These are phyloP conservation scores for Tromatobia lineatoria DNA, from an alignment of 2,888 invertebrate genomes.

Conservation along the genomic window DNA sequence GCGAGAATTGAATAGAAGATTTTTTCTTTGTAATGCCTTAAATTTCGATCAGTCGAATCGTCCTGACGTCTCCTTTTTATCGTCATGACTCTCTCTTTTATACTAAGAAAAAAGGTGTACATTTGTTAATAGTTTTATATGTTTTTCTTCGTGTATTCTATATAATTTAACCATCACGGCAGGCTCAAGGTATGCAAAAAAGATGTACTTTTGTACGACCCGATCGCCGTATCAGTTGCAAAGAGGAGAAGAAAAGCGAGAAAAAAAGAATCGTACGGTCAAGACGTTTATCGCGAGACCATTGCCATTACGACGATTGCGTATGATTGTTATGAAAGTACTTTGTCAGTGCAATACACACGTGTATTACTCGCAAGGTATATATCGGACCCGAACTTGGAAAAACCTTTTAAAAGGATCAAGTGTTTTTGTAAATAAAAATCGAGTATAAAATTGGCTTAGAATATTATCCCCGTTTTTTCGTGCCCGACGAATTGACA, in stretches of 20 bases:
- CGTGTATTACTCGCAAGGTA: slow-evolving; percentile 64
- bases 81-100: slow-evolving; percentile 54
- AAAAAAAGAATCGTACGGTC: slow-evolving; percentile 43
- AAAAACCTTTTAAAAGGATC: slow-evolving; percentile 28
- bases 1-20: not conserved
- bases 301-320: slow-evolving; percentile 70
- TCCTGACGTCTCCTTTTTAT: slow-evolving; percentile 41
- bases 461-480: slow-evolving; percentile 57
- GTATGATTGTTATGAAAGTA: slow-evolving; percentile 63
- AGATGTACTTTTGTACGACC: slow-evolving; percentile 50
- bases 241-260: slow-evolving; percentile 8
- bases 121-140: slow-evolving; percentile 84
- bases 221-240: slow-evolving; percentile 41
- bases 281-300: slow-evolving; percentile 48
- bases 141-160: slow-evolving; percentile 75
- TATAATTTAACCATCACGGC: slow-evolving; percentile 63
- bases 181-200: slow-evolving; percentile 60
- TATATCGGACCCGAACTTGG: slow-evolving; percentile 42
- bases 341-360: slow-evolving; percentile 75
- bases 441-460: slow-evolving; percentile 63
- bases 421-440: slow-evolving; percentile 66
- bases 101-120: slow-evolving; percentile 76
- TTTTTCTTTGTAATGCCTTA: not conserved
- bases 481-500: slow-evolving; percentile 30
- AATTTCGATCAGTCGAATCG: slow-evolving; percentile 4